Evolutionary conservation across 2,888 invertebrate genomes (phyloP).

Genomic region (Pseudolycoriella hygida): DNA sequence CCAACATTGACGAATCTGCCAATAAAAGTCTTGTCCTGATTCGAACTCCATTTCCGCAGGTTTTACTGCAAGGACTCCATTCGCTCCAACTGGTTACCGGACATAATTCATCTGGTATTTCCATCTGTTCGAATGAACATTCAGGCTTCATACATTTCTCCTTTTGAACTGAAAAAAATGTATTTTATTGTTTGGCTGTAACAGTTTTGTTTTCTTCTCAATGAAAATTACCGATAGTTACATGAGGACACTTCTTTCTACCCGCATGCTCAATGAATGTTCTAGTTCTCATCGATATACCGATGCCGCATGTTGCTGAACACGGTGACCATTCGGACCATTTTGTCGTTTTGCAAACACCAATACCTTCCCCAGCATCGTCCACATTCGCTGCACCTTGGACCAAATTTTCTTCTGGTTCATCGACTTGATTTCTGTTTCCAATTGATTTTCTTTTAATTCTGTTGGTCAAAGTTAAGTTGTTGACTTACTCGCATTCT

Average conservation of each 20-base stretch:
- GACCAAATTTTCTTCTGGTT: slow-evolving; percentile 27
- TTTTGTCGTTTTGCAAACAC: slow-evolving; percentile 23
- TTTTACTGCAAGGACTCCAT: slow-evolving; percentile 82
- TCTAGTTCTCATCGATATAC: slow-evolving; percentile 55
- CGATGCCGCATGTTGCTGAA: slow-evolving; percentile 68
- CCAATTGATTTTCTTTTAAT: slow-evolving; percentile 11
- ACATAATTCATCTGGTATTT: slow-evolving; percentile 41
- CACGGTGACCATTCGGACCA: slow-evolving; percentile 48
- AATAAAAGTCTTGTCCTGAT: slow-evolving; percentile 52
- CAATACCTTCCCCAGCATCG: slow-evolving; percentile 25
- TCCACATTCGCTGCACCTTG: slow-evolving; percentile 20
- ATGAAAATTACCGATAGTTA: slow-evolving; percentile 34
- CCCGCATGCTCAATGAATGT: slow-evolving; percentile 59
- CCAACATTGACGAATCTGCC: slow-evolving; percentile 44
- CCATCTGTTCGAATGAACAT: slow-evolving; percentile 38
- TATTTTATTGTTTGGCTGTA: not conserved
- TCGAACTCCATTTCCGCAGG: slow-evolving; percentile 68
- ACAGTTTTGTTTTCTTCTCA: not conserved
- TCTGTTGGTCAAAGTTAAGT: too few relatives aligned
- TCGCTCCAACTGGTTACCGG: slow-evolving; percentile 79
- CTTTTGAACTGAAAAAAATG: slow-evolving; percentile 43
- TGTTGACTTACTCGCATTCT: slow-evolving; percentile 58
- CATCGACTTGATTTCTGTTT: slow-evolving; percentile 16
- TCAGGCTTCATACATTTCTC: slow-evolving; percentile 53
- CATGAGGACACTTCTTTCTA: slow-evolving; percentile 62